phyloP scores from a whole-genome alignment of 2,113 vertebrate genomes.

The Otocyon megalotis region DNA sequence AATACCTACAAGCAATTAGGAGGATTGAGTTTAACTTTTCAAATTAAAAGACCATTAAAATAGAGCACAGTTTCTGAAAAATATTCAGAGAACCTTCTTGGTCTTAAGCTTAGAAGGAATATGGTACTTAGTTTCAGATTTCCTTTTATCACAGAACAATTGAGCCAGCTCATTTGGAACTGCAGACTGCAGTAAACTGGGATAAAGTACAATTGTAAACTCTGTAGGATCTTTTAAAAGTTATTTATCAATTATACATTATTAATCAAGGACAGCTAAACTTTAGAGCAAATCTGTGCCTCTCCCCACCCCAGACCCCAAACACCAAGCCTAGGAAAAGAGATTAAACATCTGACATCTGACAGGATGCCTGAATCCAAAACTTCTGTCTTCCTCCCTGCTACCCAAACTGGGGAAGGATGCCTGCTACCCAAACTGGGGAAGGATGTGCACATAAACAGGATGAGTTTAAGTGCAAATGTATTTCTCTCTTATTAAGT shows the following conservation, averaged over 20 bases:
- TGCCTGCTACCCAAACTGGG: neutral
- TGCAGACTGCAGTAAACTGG: neutral
- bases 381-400: neutral
- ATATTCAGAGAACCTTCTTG: constrained; percentile 43
- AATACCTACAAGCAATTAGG: constrained; percentile 67
- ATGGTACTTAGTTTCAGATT: constrained; percentile 35
- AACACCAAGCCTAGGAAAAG: neutral
- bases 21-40: constrained; percentile 73
- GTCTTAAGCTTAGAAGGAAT: constrained; percentile 54
- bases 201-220: constrained; percentile 49
- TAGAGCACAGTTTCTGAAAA: constrained; percentile 56
- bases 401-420: neutral
- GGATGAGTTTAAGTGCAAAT: neutral
- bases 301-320: neutral
- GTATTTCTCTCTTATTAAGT: neutral
- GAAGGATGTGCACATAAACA: neutral
- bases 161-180: neutral
- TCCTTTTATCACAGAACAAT: constrained; percentile 60
- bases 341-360: neutral
- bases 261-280: constrained; percentile 8
- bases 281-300: neutral
- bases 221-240: constrained; percentile 10
- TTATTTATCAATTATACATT: neutral
- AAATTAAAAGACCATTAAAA: constrained; percentile 72
- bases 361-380: neutral